phyloP scores from a whole-genome alignment of 2,888 invertebrate genomes.

The Leptothorax acervorum region DNA sequence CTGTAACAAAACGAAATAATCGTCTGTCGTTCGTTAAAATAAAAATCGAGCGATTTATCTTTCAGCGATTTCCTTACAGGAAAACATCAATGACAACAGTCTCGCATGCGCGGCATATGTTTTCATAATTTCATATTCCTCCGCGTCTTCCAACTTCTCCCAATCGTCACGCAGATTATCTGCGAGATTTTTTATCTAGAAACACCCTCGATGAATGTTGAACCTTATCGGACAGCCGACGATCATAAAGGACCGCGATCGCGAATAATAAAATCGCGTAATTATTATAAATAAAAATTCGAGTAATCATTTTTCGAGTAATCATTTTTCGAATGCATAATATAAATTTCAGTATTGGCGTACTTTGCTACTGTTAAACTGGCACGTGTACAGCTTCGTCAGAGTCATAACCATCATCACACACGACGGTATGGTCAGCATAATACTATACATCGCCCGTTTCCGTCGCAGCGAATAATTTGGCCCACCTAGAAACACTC shows the following conservation, averaged over 20 bases:
- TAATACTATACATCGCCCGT: not conserved
- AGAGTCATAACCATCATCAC: not conserved
- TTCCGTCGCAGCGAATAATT: not conserved
- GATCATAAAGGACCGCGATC: not conserved
- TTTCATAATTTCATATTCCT: slow-evolving; percentile 27
- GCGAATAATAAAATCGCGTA: too few species aligned
- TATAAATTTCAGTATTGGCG: not conserved
- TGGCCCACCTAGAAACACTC: not conserved
- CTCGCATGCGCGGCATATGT: not conserved
- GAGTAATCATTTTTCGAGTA: not conserved
- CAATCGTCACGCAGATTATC: not conserved
- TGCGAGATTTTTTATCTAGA: slow-evolving; percentile 1
- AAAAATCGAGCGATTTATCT: not conserved
- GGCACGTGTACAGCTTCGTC: not conserved
- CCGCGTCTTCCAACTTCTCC: not conserved
- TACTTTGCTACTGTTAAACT: not conserved
- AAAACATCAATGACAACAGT: not conserved
- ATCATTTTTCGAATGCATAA: too few species aligned
- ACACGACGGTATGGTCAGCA: not conserved
- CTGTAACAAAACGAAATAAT: slow-evolving; percentile 11
- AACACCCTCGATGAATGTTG: not conserved
- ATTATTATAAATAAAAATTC: not conserved
- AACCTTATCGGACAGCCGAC: not conserved
- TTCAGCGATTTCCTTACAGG: not conserved
- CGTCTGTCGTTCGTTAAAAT: not conserved